Conservation (phyloP, 2,113 vertebrate genomes). For the Pelmatolapia mariae region DNA sequence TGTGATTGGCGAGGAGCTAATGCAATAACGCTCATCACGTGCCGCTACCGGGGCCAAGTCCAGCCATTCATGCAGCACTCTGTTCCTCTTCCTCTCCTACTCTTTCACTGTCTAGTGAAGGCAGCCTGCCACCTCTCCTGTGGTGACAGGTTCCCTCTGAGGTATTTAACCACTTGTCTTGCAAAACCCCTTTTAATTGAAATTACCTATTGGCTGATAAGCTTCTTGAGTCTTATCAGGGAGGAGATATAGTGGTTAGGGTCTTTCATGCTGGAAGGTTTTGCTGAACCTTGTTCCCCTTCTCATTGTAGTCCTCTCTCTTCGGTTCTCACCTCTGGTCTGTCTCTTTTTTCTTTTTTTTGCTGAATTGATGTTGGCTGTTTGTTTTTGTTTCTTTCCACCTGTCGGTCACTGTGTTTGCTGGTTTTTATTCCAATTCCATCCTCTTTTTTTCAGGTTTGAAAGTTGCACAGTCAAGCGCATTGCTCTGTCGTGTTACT, state of each 20-base stretch:
- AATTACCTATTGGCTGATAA: slow-evolving; percentile 62
- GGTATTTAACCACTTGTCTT: slow-evolving; percentile 70
- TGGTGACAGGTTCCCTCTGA: slow-evolving; percentile 67
- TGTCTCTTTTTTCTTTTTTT: neutral
- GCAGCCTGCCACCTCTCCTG: slow-evolving; percentile 54
- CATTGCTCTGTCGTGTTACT: neutral
- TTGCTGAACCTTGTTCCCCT: slow-evolving; percentile 5
- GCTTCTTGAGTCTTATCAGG: slow-evolving; percentile 54
- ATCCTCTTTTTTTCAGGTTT: neutral
- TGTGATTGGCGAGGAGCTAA: slow-evolving; percentile 62
- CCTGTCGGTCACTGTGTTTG: neutral
- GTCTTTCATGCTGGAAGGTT: slow-evolving; percentile 49
- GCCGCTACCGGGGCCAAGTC: slow-evolving; percentile 47
- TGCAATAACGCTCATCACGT: slow-evolving; percentile 69
- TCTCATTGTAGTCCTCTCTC: slow-evolving; percentile 5
- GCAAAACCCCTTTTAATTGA: slow-evolving; percentile 71
- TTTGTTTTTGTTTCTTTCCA: neutral
- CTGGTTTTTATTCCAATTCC: neutral
- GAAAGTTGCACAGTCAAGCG: neutral
- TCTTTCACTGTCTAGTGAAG: slow-evolving; percentile 15
- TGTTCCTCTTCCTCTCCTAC: slow-evolving; percentile 12
- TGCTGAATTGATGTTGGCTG: neutral
- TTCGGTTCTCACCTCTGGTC: neutral
- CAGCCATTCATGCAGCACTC: slow-evolving; percentile 46
- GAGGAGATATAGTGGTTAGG: slow-evolving; percentile 35